A percentile compares a stretch with the other conserved stretches of the same genome.
phyloP scores from a whole-genome alignment of 2,113 vertebrate species.

The Brachionichthys hirsutus region DNA sequence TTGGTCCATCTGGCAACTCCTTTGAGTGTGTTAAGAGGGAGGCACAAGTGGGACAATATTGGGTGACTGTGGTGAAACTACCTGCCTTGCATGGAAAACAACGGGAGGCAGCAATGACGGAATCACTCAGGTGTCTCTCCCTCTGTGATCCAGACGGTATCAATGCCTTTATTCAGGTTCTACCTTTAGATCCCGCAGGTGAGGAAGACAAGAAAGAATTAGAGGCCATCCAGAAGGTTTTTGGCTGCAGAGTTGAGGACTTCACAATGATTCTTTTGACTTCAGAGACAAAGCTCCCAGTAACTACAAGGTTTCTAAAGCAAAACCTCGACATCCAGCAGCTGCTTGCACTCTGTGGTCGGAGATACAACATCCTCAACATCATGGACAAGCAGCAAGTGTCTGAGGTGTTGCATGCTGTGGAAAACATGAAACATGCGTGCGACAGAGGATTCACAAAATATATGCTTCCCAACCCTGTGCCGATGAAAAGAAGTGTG shows the following conservation, averaged over 20 bases:
- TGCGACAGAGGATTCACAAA: slow-evolving; percentile 15
- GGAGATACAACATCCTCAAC: slow-evolving; percentile 13
- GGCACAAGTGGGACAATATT: slow-evolving; percentile 20
- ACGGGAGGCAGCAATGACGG: neutral
- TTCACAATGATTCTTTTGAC: slow-evolving; percentile 42
- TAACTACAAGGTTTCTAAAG: neutral
- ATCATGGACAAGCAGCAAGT: slow-evolving; percentile 31
- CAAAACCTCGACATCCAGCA: slow-evolving; percentile 26
- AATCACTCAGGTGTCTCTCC: slow-evolving; percentile 11
- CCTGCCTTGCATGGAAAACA: slow-evolving; percentile 31
- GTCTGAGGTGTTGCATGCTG: slow-evolving; percentile 1
- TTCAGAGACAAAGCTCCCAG: neutral
- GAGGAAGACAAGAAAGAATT: slow-evolving; percentile 46
- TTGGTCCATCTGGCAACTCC: neutral
- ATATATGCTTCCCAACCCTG: neutral
- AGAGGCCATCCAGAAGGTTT: slow-evolving; percentile 22
- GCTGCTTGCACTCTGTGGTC: neutral
- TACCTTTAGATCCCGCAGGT: slow-evolving; percentile 14
- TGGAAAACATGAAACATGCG: slow-evolving; percentile 19
- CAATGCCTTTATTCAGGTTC: slow-evolving; percentile 43
- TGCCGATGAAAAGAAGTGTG: neutral
- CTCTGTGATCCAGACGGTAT: slow-evolving; percentile 35
- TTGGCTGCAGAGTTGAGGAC: slow-evolving; percentile 3
- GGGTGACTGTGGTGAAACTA: slow-evolving; percentile 40
- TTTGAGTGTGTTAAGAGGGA: slow-evolving; percentile 29